phyloP scores from a whole-genome alignment of 2,113 vertebrate species.

The Corythornis vintsioides region DNA sequence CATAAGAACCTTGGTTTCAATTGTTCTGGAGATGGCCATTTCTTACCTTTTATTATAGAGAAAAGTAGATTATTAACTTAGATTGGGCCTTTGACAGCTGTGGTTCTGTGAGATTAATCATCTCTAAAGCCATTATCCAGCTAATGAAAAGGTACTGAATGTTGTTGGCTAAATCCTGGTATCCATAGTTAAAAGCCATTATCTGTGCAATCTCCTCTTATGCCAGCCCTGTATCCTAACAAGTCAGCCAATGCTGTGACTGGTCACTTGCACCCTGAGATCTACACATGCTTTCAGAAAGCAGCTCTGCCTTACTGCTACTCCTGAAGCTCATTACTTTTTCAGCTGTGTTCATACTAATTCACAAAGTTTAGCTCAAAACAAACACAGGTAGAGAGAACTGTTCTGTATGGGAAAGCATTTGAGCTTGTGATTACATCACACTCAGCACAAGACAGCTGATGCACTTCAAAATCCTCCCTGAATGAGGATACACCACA shows the following conservation, averaged over 20 bases:
- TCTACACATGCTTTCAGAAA: background rate
- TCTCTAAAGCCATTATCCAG: background rate
- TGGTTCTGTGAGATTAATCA: background rate
- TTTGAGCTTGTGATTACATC: background rate
- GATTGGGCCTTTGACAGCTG: background rate
- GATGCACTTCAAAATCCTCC: background rate
- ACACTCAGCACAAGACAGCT: background rate
- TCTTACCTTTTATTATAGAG: background rate
- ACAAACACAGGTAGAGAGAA: background rate
- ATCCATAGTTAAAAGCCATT: background rate
- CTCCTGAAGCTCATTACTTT: background rate
- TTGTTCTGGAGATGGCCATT: background rate
- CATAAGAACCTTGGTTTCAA: background rate
- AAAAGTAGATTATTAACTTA: background rate
- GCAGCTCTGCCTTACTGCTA: background rate
- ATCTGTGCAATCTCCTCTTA: background rate
- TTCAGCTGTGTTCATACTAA: background rate
- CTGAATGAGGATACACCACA: background rate
- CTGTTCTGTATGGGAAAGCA: background rate
- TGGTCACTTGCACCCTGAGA: background rate
- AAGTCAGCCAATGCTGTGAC: too few species aligned
- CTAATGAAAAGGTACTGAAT: background rate
- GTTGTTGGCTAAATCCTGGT: background rate
- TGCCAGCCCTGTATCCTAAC: background rate
- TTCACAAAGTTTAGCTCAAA: background rate